Conservation (phyloP, 2,113 vertebrate species). For the Donacobius atricapilla region DNA sequence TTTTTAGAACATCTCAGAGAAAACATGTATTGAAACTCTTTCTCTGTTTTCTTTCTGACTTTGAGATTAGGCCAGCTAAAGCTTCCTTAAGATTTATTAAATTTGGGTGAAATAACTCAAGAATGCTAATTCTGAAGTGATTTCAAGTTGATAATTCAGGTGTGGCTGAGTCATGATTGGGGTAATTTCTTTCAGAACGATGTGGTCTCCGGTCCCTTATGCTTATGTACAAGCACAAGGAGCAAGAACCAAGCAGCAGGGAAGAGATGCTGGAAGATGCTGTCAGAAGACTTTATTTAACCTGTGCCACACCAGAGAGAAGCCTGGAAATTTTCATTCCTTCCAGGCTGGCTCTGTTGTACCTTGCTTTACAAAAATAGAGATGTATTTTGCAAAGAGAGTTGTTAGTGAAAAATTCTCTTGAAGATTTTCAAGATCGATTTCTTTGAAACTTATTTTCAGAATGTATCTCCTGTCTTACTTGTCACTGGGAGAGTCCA, state of each 20-base stretch:
- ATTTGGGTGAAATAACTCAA: not conserved
- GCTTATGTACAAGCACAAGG: not conserved
- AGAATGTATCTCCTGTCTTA: not conserved
- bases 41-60: not conserved
- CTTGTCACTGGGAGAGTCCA: not conserved
- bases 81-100: not conserved
- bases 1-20: not conserved
- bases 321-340: not conserved
- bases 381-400: not conserved
- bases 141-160: not conserved
- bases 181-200: not conserved
- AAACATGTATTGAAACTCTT: not conserved
- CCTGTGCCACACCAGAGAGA: not conserved
- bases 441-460: slow-evolving; percentile 23
- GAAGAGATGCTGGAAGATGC: not conserved
- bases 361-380: not conserved
- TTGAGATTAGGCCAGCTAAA: not conserved
- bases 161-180: not conserved
- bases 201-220: rapidly evolving
- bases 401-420: not conserved
- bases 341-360: not conserved
- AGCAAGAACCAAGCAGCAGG: not conserved
- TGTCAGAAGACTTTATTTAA: not conserved
- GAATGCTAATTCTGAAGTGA: not conserved
- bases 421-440: not conserved